Evolutionary conservation across 2,113 vertebrate genomes (phyloP).

Genomic region (Fregata magnificens): DNA sequence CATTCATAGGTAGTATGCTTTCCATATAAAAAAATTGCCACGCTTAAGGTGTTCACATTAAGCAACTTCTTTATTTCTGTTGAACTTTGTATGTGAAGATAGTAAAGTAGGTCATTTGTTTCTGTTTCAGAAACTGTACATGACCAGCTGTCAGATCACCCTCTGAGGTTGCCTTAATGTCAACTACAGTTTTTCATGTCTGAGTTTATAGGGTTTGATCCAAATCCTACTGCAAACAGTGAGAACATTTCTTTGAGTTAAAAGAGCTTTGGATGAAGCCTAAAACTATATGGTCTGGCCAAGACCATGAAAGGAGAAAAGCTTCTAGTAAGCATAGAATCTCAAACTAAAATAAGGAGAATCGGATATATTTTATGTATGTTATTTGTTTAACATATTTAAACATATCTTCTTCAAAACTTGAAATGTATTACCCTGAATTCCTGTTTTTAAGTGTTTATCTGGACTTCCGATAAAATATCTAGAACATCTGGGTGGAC

Average conservation of each 20-base stretch:
- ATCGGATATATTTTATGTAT: not conserved
- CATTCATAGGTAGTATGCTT: not conserved
- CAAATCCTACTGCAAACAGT: not conserved
- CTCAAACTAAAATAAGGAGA: not conserved
- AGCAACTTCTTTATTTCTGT: not conserved
- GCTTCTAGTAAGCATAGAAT: not conserved
- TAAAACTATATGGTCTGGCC: not conserved
- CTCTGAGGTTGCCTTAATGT: not conserved
- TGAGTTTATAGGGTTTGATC: not conserved
- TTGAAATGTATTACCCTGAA: not conserved
- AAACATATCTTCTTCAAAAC: not conserved
- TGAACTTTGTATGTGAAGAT: not conserved
- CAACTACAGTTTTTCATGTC: not conserved
- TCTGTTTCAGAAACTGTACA: not conserved
- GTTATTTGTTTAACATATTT: not conserved
- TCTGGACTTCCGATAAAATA: not conserved
- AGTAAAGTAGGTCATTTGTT: not conserved
- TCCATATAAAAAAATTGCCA: not conserved
- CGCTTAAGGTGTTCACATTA: not conserved
- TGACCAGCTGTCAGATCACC: not conserved
- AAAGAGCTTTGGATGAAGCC: not conserved
- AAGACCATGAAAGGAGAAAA: not conserved
- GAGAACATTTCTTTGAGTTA: not conserved
- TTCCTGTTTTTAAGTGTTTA: constrained; percentile 30
- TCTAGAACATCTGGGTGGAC: not conserved